phyloP scores from a whole-genome alignment of 2,888 invertebrate genomes.

The Pollenia angustigena region DNA sequence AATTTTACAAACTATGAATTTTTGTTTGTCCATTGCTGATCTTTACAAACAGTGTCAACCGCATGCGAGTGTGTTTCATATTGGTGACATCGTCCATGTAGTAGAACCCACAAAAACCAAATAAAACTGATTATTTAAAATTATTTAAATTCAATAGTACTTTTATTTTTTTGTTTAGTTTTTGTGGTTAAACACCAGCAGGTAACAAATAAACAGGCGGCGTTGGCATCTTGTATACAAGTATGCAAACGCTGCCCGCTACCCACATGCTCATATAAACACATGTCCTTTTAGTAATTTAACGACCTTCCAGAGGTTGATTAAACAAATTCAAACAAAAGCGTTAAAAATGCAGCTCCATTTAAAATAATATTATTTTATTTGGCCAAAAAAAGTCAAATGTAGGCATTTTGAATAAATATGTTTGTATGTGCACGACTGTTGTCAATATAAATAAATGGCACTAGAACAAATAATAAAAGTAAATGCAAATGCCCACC shows the following conservation, averaged over 20 bases:
- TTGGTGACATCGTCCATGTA: slow-evolving; percentile 24
- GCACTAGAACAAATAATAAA: slow-evolving; percentile 8
- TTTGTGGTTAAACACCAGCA: slow-evolving; percentile 40
- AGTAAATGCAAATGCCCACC: background rate
- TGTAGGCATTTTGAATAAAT: background rate
- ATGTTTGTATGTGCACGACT: background rate
- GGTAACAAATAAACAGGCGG: slow-evolving; percentile 19
- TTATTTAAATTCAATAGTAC: slow-evolving; percentile 55
- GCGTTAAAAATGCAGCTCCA: background rate
- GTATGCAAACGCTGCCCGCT: slow-evolving; percentile 1
- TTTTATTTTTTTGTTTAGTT: slow-evolving; percentile 22
- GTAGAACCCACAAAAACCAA: slow-evolving; percentile 62
- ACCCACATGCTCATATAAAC: slow-evolving; percentile 3
- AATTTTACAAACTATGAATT: slow-evolving; percentile 7
- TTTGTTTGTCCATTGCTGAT: slow-evolving; percentile 36
- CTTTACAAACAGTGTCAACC: slow-evolving; percentile 50
- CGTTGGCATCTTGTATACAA: background rate
- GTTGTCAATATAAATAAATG: background rate
- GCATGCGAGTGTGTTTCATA: slow-evolving; percentile 40
- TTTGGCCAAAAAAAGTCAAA: slow-evolving; percentile 20
- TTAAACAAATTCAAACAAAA: slow-evolving; percentile 11
- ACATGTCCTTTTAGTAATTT: slow-evolving; percentile 49
- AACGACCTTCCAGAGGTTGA: slow-evolving; percentile 46
- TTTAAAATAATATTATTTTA: slow-evolving; percentile 20
- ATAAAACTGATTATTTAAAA: slow-evolving; percentile 63